These are phyloP conservation scores for Pelvicachromis taeniatus DNA, from an alignment of 2,113 vertebrate species.

Conservation along the genomic window DNA sequence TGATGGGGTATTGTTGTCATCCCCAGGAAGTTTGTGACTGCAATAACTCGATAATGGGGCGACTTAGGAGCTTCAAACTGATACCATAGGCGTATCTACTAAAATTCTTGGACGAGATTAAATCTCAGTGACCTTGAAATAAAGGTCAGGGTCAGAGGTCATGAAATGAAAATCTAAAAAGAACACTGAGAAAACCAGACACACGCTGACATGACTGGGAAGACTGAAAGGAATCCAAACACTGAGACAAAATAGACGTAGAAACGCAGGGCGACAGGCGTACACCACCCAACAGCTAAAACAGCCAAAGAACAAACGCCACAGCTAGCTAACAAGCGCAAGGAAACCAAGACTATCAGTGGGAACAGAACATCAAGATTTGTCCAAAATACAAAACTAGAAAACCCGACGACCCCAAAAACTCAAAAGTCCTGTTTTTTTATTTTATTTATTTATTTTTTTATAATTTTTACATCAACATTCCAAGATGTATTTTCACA, in stretches of 20 bases:
- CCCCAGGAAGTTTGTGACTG: background rate
- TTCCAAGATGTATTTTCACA: too few relatives aligned
- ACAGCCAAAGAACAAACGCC: background rate
- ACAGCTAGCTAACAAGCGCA: background rate
- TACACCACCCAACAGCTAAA: background rate
- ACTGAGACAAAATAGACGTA: background rate
- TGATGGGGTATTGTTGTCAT: background rate
- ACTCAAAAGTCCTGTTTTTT: too few relatives aligned
- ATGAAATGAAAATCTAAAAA: background rate
- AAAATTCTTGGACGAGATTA: background rate
- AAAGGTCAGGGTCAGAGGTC: background rate
- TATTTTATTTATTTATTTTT: too few relatives aligned
- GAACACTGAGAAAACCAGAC: background rate
- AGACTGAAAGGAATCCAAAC: background rate
- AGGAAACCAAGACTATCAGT: background rate
- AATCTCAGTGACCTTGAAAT: background rate
- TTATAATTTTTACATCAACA: too few relatives aligned
- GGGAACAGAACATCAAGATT: background rate
- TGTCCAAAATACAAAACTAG: background rate
- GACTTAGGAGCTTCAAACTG: background rate
- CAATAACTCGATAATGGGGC: background rate
- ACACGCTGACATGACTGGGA: background rate
- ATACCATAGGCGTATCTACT: background rate
- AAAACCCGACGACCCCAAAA: too few relatives aligned
- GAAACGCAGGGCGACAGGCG: background rate